Evolutionary conservation across 2,797 vertebrate genomes (phyloP).

Genomic region (Brachymystax lenok): DNA sequence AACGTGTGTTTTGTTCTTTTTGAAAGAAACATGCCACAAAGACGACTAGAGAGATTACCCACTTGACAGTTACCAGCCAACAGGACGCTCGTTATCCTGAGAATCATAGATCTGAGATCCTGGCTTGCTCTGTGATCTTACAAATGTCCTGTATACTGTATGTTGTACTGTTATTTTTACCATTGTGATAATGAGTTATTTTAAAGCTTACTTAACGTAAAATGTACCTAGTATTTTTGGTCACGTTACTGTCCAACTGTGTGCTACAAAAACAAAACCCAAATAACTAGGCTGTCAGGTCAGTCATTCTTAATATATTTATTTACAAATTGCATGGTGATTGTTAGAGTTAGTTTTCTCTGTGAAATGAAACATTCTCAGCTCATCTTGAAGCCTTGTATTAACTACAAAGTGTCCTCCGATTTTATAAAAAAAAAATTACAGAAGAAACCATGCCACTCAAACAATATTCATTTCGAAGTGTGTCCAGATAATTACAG

Average conservation of each 20-base stretch:
- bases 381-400: background rate
- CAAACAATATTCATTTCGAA: slow-evolving; percentile 6
- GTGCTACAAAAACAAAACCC: background rate
- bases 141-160: background rate
- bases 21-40: slow-evolving; percentile 35
- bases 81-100: slow-evolving; percentile 12
- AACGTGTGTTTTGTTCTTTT: slow-evolving; percentile 30
- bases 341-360: background rate
- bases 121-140: slow-evolving; percentile 2
- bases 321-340: background rate
- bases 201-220: background rate
- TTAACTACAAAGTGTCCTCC: background rate
- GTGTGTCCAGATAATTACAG: slow-evolving; percentile 42
- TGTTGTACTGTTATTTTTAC: background rate
- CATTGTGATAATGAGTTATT: background rate
- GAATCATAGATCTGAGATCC: slow-evolving; percentile 21
- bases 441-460: background rate
- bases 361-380: background rate
- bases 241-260: background rate
- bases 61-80: slow-evolving; percentile 39
- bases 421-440: background rate
- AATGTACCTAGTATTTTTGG: background rate
- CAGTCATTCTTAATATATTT: background rate
- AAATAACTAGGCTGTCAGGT: background rate
- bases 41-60: slow-evolving; percentile 33